Percentiles rank a stretch among this genome's conserved stretches.
Conservation (phyloP, 2,797 vertebrate species). For the Octomys mimax region DNA sequence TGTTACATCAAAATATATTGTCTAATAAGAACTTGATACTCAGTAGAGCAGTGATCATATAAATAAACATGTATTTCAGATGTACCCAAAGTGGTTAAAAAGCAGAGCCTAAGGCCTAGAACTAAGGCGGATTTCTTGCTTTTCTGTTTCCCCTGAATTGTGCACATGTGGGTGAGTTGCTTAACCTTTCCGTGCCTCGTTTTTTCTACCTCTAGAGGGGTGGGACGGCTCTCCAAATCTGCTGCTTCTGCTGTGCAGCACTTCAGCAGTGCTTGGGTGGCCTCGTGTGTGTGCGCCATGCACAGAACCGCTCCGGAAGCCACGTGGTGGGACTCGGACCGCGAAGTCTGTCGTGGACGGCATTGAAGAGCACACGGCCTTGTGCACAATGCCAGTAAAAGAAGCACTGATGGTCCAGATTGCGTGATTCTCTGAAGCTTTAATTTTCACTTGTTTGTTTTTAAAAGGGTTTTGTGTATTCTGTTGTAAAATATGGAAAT, state of each 20-base stretch:
- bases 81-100: slow-evolving; percentile 48
- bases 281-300: neutral
- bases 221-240: slow-evolving; percentile 50
- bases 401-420: slow-evolving; percentile 78
- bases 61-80: slow-evolving; percentile 58
- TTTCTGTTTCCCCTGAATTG: slow-evolving; percentile 67
- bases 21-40: slow-evolving; percentile 57
- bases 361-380: slow-evolving; percentile 59
- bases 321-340: neutral
- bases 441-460: slow-evolving; percentile 80
- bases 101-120: slow-evolving; percentile 35
- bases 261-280: neutral
- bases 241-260: neutral
- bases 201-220: slow-evolving; percentile 79
- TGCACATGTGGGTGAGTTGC: slow-evolving; percentile 65
- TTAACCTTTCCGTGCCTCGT: slow-evolving; percentile 82
- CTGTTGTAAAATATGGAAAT: slow-evolving; percentile 22
- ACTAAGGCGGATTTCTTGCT: slow-evolving; percentile 51
- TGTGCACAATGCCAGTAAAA: slow-evolving; percentile 71
- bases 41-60: slow-evolving; percentile 40
- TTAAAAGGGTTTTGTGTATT: slow-evolving; percentile 64
- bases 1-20: slow-evolving; percentile 55
- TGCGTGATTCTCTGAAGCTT: slow-evolving; percentile 67
- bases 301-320: neutral
- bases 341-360: slow-evolving; percentile 46